phyloP scores from a whole-genome alignment of 2,888 invertebrate genomes.

The Parnassius mnemosyne region DNA sequence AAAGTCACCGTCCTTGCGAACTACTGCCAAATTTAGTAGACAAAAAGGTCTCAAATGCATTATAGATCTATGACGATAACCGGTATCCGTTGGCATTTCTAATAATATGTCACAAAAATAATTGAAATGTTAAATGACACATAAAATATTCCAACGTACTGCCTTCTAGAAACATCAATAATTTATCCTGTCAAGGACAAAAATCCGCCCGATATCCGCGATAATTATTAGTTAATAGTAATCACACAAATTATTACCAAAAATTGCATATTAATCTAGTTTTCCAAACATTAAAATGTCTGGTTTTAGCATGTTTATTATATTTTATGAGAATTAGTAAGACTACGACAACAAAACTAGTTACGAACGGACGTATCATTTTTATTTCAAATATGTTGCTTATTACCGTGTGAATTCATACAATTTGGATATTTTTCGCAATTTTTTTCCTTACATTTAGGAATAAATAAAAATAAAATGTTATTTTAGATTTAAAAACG shows the following conservation, averaged over 20 bases:
- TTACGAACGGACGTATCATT: no score
- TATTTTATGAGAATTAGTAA: no score
- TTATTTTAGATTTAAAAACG: no score
- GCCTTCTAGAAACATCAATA: constrained; percentile 10
- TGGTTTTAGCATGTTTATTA: not conserved
- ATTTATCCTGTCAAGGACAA: constrained; percentile 23
- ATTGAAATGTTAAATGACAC: constrained; percentile 4
- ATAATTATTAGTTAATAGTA: constrained; percentile 2
- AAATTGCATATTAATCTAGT: constrained; percentile 17
- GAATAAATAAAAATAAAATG: no score
- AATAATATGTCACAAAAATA: constrained; percentile 4
- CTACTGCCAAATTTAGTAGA: constrained; percentile 48
- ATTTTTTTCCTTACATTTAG: no score
- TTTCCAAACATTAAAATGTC: constrained; percentile 15
- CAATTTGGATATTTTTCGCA: no score
- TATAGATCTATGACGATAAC: constrained; percentile 26
- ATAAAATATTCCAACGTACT: constrained; percentile 4
- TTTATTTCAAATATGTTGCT: no score
- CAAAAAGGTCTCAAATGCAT: constrained; percentile 40
- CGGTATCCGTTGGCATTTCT: constrained; percentile 51
- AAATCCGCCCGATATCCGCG: constrained; percentile 15
- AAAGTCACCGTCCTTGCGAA: constrained; percentile 55
- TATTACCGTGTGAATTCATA: no score
- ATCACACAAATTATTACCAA: constrained; percentile 5
- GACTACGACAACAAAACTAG: no score